Conservation (phyloP, 2,797 vertebrate species). For the Cyprinodon diabolis region DNA sequence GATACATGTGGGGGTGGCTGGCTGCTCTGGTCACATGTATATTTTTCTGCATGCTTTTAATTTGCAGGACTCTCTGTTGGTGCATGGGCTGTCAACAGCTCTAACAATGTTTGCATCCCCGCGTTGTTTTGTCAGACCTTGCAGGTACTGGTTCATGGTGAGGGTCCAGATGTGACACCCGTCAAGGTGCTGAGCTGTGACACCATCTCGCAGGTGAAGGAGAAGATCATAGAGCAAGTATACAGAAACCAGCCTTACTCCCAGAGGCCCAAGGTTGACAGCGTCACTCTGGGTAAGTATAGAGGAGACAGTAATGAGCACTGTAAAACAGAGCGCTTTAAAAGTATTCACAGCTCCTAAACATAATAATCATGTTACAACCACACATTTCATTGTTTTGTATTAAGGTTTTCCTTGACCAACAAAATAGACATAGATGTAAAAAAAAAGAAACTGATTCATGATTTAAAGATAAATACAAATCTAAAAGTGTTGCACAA, state of each 20-base stretch:
- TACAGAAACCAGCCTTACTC: constrained; percentile 92
- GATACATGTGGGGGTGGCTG: constrained; percentile 33
- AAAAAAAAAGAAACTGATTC: not conserved
- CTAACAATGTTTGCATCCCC: constrained; percentile 4
- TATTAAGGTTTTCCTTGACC: not conserved
- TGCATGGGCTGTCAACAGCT: not conserved
- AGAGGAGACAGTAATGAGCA: constrained; percentile 15
- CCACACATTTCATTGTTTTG: not conserved
- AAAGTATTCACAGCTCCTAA: not conserved
- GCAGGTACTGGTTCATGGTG: constrained; percentile 92
- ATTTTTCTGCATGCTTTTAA: constrained; percentile 45
- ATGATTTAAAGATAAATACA: not conserved
- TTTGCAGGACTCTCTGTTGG: constrained; percentile 2
- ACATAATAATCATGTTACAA: not conserved
- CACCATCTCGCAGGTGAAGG: constrained; percentile 98
- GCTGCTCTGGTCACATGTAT: constrained; percentile 41
- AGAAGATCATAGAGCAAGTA: constrained; percentile 98
- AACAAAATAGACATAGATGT: not conserved
- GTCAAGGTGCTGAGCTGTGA: constrained; percentile 98
- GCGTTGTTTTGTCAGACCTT: constrained; percentile 82
- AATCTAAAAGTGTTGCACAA: not conserved
- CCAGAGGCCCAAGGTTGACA: constrained; percentile 92
- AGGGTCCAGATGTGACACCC: constrained; percentile 87
- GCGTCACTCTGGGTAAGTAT: constrained; percentile 90
- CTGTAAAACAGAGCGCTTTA: not conserved